These are phyloP conservation scores for Drosophila suzukii DNA, from an alignment of 1,140 invertebrate species.

Conservation along the genomic window DNA sequence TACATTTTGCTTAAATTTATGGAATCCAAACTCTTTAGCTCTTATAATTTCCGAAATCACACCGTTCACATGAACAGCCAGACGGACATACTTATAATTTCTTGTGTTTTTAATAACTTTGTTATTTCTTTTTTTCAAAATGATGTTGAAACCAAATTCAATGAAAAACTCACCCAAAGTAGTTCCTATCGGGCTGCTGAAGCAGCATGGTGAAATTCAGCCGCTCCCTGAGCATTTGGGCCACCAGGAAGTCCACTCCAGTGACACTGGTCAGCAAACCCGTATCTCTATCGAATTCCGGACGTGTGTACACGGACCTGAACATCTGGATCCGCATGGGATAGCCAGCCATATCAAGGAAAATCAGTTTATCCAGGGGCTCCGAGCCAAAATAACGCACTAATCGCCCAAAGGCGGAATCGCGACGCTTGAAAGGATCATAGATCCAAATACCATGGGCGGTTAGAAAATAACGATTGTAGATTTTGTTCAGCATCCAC, in stretches of 20 bases:
- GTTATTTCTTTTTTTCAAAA: no score
- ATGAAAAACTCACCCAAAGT: slow-evolving; percentile 61
- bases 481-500: slow-evolving; percentile 52
- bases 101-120: no score
- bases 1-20: no score
- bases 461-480: slow-evolving; percentile 56
- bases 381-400: slow-evolving; percentile 45
- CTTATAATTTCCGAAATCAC: no score
- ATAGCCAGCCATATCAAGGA: slow-evolving; percentile 70
- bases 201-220: slow-evolving; percentile 74
- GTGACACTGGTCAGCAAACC: slow-evolving; percentile 40
- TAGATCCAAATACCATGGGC: slow-evolving; percentile 54
- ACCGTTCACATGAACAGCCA: no score
- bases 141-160: background rate
- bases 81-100: no score
- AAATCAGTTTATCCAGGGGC: slow-evolving; percentile 33
- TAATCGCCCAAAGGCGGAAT: slow-evolving; percentile 47
- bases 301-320: slow-evolving; percentile 63
- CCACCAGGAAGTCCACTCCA: slow-evolving; percentile 70
- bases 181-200: slow-evolving; percentile 73
- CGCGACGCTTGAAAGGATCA: slow-evolving; percentile 49
- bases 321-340: slow-evolving; percentile 75
- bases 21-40: no score
- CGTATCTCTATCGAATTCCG: slow-evolving; percentile 37
- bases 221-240: slow-evolving; percentile 47